Evolutionary conservation across 2,797 vertebrate genomes (phyloP).

Genomic region (Micropoecilia bifurca): DNA sequence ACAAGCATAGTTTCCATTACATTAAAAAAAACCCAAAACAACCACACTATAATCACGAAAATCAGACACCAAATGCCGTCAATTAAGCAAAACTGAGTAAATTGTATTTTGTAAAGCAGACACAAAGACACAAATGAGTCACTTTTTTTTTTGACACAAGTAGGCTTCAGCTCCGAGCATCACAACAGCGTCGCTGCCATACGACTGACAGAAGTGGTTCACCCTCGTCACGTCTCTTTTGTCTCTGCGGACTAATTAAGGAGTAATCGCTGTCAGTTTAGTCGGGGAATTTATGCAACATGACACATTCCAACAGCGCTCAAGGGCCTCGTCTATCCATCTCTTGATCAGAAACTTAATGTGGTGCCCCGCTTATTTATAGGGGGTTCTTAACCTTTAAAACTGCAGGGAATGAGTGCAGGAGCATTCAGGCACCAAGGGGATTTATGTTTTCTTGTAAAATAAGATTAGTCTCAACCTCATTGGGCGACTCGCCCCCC

Average conservation of each 20-base stretch:
- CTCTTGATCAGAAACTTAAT: constrained; percentile 68
- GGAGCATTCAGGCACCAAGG: constrained; percentile 43
- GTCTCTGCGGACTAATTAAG: constrained; percentile 72
- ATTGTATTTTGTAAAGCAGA: constrained; percentile 9
- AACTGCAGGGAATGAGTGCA: constrained; percentile 57
- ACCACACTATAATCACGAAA: not conserved
- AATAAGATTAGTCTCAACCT: constrained; percentile 65
- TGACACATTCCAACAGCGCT: constrained; percentile 64
- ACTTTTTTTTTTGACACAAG: constrained; percentile 43
- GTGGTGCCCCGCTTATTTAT: constrained; percentile 70
- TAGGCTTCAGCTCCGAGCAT: constrained; percentile 44
- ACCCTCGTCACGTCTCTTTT: constrained; percentile 58
- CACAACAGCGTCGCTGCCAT: constrained; percentile 13
- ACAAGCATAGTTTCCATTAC: not conserved
- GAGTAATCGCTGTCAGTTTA: constrained; percentile 74
- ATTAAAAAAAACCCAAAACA: not conserved
- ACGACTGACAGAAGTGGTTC: constrained; percentile 68
- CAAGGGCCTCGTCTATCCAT: constrained; percentile 55
- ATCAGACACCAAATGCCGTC: not conserved
- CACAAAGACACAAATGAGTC: constrained; percentile 24
- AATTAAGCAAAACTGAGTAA: constrained; percentile 1
- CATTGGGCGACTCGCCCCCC: constrained; percentile 32
- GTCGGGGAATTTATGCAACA: constrained; percentile 65
- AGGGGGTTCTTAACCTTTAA: constrained; percentile 69
- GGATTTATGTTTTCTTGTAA: constrained; percentile 69